Base-by-base conservation (phyloP, 2,113 vertebrate species). In the Macquaria ambigua region DNA sequence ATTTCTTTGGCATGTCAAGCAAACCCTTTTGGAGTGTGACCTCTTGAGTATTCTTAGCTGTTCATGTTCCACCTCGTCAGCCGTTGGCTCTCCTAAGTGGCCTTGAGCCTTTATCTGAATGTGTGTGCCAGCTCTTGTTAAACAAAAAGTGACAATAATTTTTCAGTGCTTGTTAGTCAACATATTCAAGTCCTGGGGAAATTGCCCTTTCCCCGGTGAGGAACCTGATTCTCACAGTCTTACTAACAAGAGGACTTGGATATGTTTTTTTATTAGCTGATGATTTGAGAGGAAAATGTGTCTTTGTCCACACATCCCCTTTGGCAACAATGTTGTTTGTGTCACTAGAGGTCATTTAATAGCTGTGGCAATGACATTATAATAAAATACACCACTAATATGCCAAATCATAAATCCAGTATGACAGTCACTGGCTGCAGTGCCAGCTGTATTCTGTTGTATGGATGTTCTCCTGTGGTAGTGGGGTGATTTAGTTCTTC, bases 241-340 rank as follows among this genome's bases (percentile, higher is more conserved):
- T 66, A n/a, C 55, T 48, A 41, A 48, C 25, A 58, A 1, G 20
- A 64, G n/a, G 31, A 48, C 52, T 59, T 81, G 25, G 20, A 48
- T 41, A 12, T 25, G 48, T 3, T 71, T 83, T 6, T 90, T 84
- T 84, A 86, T 67, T 23, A 83, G 50, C 52, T 79, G 79, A 69
- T 90, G 90, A 92, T 86, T 85, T 87, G 31, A 76, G 61, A 85
- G 78, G 63, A 81, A 90, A 83, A 72, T 11, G 28, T 72, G 41
- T 74, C 67, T 90, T 92, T 91, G 86, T 88, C 68, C 74, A 71
- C 50, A 90, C 74, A 85, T 90, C 88, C 90, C 37, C 20, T 90
- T 52, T 90, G 87, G 89, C 85, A 82, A 4, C 41, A 15, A 2
- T 8, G 48, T 77, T 88, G 64, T 87, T 86, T 87, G 48, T 81